Conservation (phyloP, 2,888 invertebrate genomes). For the Clanis bilineata region DNA sequence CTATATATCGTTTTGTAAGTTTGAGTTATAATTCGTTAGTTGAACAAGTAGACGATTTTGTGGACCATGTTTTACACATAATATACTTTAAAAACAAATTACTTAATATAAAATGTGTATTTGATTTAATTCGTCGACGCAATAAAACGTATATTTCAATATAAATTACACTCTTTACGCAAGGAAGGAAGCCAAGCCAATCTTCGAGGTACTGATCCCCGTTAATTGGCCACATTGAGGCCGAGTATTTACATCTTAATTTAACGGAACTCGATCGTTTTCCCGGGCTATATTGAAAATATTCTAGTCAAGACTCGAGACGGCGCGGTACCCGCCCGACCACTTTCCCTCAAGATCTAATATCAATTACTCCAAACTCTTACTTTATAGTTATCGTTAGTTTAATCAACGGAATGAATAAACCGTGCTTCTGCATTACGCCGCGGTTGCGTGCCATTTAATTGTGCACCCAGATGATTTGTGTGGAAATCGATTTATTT, state of each 20-base stretch:
- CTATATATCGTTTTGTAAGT: too few species aligned
- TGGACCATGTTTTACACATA: too few species aligned
- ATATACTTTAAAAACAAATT: too few species aligned
- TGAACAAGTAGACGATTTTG: too few species aligned
- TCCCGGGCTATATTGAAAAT: conserved; percentile 26
- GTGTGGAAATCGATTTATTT: not conserved
- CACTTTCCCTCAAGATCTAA: conserved; percentile 19
- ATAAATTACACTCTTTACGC: too few species aligned
- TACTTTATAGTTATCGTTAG: conserved; percentile 42
- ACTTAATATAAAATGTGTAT: too few species aligned
- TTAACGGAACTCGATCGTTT: conserved; percentile 16
- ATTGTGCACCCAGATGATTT: not conserved
- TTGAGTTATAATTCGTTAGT: too few species aligned
- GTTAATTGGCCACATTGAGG: conserved; percentile 12
- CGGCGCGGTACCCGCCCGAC: not conserved
- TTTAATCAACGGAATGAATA: conserved; percentile 39
- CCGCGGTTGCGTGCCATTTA: conserved; percentile 23
- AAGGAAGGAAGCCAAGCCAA: not conserved
- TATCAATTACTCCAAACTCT: conserved; percentile 29
- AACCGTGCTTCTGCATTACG: conserved; percentile 30
- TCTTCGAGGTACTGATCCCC: not conserved
- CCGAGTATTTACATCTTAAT: conserved; percentile 22
- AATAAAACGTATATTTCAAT: too few species aligned
- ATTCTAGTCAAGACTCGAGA: conserved; percentile 18
- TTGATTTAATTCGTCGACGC: too few species aligned